Base-by-base conservation (phyloP, 2,113 vertebrate species). In the Ammodytes marinus region DNA sequence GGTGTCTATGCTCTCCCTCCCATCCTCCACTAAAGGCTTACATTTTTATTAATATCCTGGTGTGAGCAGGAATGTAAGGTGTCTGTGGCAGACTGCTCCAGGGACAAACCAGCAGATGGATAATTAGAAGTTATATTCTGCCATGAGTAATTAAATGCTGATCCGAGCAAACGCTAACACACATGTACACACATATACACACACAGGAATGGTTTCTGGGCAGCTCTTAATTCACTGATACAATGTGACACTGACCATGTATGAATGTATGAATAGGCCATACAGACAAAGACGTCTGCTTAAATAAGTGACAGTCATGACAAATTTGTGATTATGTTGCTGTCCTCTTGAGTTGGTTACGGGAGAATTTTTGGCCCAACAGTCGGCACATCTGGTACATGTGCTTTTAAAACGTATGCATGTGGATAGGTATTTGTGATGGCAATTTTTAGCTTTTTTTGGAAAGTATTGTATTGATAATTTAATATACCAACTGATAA, bases 11-110 rank as follows among this genome's bases (percentile, higher is more conserved):
- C 49, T 46, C 42, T 64, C 40, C 52, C 54, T 43, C 57, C 52
- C 42, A 27, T 37, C 14, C 47, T 47, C 14, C 60, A n/a, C 46
- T 69, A 61, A 74, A 74, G 65, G 49, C 40, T 71, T 80, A 71
- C 15, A 59, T 52, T 77, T 85, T 81, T 90, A 86, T 85, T 80
- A 89, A 86, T 91, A 85, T 65, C 69, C 66, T 55, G 55, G 55
- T 82, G 74, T 65, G 55, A 81, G 55, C 19, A 68, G 43, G 52
- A 77, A 84, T 73, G 43, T 49, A 86, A 79, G 79, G 63, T 83
- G 79, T 80, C 65, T 83, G 67, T 2, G 8, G 19, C 49, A 9
- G 47, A 80, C 45, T 46, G 86, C 84, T 80, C 64, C 42, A 61
- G 78, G 69, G 76, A 88, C 57, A 79, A 79, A 46, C 7, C 1